Evolutionary conservation across 2,888 invertebrate genomes (phyloP).

Genomic region (Sesia apiformis): DNA sequence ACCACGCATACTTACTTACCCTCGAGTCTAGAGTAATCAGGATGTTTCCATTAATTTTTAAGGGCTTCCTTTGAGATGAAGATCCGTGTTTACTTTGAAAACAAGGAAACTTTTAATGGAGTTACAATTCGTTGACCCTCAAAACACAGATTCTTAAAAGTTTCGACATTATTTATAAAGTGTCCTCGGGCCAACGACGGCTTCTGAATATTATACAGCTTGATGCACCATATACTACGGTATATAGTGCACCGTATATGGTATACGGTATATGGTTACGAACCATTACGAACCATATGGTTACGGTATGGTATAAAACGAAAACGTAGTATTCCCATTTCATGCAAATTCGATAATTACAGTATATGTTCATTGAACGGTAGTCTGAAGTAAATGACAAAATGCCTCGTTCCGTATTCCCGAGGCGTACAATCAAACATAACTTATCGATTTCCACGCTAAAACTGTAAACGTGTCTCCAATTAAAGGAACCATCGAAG

Average conservation of each 20-base stretch:
- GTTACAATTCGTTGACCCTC: constrained; percentile 61
- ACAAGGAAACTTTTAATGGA: constrained; percentile 70
- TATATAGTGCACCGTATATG: neutral
- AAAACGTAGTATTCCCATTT: neutral
- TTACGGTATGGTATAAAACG: constrained; percentile 2
- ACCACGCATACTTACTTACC: constrained; percentile 33
- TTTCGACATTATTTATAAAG: constrained; percentile 8
- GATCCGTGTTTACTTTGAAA: constrained; percentile 56
- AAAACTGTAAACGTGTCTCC: constrained; percentile 42
- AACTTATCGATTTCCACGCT: constrained; percentile 47
- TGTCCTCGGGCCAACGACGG: constrained; percentile 2
- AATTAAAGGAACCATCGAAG: constrained; percentile 36
- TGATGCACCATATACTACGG: neutral
- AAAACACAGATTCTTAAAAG: constrained; percentile 30
- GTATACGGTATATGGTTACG: too few relatives aligned
- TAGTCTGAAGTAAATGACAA: neutral
- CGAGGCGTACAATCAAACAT: constrained; percentile 38
- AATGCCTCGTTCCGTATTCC: constrained; percentile 30
- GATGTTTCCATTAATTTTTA: constrained; percentile 70
- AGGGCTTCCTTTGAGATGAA: constrained; percentile 62
- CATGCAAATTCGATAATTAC: neutral
- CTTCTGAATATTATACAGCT: neutral
- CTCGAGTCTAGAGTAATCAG: constrained; percentile 46
- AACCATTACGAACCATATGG: too few relatives aligned
- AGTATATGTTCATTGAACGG: neutral